Conservation (phyloP, 2,888 invertebrate species). For the Macropis europaea region DNA sequence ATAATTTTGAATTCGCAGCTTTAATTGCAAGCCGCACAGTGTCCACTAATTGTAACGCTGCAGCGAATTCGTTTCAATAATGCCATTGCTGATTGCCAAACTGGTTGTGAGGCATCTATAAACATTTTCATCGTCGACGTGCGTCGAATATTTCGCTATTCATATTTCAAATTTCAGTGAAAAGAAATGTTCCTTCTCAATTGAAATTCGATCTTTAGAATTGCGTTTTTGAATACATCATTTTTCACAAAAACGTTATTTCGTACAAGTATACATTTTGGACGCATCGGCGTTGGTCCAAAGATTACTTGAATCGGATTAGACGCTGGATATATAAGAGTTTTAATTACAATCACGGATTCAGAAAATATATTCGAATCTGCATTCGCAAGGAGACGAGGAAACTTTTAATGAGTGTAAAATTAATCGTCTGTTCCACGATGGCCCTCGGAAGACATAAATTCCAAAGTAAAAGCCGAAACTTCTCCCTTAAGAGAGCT, state of each 20-base stretch:
- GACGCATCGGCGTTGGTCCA: too few relatives aligned
- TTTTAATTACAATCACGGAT: background rate
- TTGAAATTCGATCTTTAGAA: too few relatives aligned
- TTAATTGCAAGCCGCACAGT: slow-evolving; percentile 17
- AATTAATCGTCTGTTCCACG: slow-evolving; percentile 1
- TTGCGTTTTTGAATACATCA: too few relatives aligned
- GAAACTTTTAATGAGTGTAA: background rate
- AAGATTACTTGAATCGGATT: too few relatives aligned
- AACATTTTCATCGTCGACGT: slow-evolving; percentile 21
- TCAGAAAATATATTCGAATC: background rate
- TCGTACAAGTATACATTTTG: too few relatives aligned
- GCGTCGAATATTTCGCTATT: background rate
- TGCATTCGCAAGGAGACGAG: background rate
- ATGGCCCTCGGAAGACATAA: background rate
- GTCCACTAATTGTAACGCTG: slow-evolving; percentile 32
- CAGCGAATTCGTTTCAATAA: slow-evolving; percentile 42
- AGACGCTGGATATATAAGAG: too few relatives aligned
- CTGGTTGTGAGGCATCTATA: slow-evolving; percentile 6
- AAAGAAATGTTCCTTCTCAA: too few relatives aligned
- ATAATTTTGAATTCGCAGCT: slow-evolving; percentile 33
- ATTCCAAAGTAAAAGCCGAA: background rate
- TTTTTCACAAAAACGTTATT: too few relatives aligned
- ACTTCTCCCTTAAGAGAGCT: slow-evolving; percentile 6
- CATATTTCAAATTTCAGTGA: too few relatives aligned
- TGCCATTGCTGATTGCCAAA: slow-evolving; percentile 31